Evolutionary conservation across 2,113 vertebrate genomes (phyloP).

Genomic region (Peromyscus polionotus): DNA sequence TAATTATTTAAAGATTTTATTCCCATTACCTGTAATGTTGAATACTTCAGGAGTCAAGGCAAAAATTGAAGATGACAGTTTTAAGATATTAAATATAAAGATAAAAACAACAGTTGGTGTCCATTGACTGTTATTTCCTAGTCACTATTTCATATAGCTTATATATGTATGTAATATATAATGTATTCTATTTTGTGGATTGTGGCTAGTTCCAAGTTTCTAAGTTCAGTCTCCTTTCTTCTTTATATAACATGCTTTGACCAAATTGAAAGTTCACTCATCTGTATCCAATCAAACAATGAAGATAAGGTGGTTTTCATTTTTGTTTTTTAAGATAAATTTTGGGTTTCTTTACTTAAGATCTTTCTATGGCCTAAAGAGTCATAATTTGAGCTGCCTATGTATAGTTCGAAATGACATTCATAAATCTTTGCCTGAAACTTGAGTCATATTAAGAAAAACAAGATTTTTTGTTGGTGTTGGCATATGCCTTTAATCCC

Average conservation of each 20-base stretch:
- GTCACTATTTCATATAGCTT: neutral
- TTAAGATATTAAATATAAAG: constrained; percentile 10
- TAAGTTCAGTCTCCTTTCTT: neutral
- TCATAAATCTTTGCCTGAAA: neutral
- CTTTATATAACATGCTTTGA: neutral
- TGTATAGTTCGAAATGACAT: neutral
- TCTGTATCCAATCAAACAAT: neutral
- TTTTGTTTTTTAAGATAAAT: neutral
- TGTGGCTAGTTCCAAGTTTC: neutral
- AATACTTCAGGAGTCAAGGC: neutral
- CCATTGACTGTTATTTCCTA: neutral
- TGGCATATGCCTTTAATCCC: no score
- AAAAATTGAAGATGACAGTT: neutral
- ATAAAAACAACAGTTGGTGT: neutral
- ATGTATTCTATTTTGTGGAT: neutral
- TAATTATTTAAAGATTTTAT: neutral
- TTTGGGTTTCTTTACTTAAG: neutral
- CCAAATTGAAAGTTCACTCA: neutral
- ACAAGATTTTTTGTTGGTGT: neutral
- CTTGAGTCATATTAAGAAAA: neutral
- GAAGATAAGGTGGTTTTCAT: neutral
- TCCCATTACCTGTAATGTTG: neutral
- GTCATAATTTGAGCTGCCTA: neutral
- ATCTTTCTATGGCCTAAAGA: neutral
- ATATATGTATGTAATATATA: neutral